Conservation (phyloP, 2,797 vertebrate genomes). For the Hippoglossus hippoglossus region DNA sequence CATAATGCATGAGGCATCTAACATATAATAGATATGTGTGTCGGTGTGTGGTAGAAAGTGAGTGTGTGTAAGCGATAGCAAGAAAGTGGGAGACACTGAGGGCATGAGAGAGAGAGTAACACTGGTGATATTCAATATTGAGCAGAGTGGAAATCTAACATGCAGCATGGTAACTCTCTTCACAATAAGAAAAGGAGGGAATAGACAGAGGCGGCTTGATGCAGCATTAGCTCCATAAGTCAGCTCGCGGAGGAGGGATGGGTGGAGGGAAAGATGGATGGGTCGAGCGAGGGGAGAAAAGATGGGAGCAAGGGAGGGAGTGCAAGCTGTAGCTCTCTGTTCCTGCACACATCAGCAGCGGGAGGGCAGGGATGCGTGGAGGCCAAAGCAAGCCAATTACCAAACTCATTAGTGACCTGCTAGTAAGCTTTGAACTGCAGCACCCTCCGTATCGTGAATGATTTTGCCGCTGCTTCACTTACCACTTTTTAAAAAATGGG, state of each 20-base stretch:
- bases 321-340: conserved; percentile 44
- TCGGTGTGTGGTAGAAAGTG: conserved; percentile 20
- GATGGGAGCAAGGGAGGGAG: conserved; percentile 19
- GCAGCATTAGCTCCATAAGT: conserved; percentile 46
- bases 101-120: conserved; percentile 40
- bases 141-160: conserved; percentile 51
- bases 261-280: conserved; percentile 51
- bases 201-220: conserved; percentile 43
- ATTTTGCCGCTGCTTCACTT: conserved; percentile 56
- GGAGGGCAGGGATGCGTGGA: conserved; percentile 72
- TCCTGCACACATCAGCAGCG: conserved; percentile 75
- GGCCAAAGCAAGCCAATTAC: conserved; percentile 84
- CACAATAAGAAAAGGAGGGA: conserved; percentile 37
- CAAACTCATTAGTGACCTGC: conserved; percentile 85
- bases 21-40: conserved; percentile 47
- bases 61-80: conserved; percentile 32
- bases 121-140: conserved; percentile 53
- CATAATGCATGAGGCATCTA: conserved; percentile 65
- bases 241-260: conserved; percentile 41
- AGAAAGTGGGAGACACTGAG: conserved; percentile 37
- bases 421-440: conserved; percentile 78
- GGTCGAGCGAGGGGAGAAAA: conserved; percentile 24
- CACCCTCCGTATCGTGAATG: conserved; percentile 55
- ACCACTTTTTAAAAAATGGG: background rate
- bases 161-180: conserved; percentile 42